Evolutionary conservation across 2,888 invertebrate genomes (phyloP).

Genomic region (Digitonthophagus gazella): DNA sequence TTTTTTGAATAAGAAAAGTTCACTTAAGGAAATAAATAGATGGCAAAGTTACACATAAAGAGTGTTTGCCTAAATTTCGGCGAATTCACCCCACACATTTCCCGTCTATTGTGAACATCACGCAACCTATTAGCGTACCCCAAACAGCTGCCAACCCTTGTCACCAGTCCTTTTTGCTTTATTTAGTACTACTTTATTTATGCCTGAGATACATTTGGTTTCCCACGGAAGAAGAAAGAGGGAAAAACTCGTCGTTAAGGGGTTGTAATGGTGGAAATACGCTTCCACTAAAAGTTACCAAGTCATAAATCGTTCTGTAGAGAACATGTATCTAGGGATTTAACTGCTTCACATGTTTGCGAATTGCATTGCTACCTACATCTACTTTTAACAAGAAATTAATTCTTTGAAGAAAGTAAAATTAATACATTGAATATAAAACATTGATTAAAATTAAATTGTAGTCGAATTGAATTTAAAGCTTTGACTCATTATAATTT

Average conservation of each 20-base stretch:
- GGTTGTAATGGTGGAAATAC: neutral
- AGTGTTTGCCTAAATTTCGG: neutral
- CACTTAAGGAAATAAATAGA: neutral
- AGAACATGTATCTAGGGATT: neutral
- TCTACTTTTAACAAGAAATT: too few relatives aligned
- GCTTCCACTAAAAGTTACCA: neutral
- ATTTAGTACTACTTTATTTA: neutral
- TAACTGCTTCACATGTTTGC: neutral
- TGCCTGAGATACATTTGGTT: neutral
- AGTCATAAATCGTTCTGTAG: neutral
- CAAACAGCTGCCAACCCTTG: neutral
- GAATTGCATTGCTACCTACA: too few relatives aligned
- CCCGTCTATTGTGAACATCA: neutral
- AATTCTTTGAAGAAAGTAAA: too few relatives aligned
- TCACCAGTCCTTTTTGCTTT: neutral
- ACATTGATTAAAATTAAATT: too few relatives aligned
- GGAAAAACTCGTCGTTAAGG: neutral
- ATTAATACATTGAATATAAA: too few relatives aligned
- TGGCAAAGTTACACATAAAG: neutral
- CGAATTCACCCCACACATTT: neutral
- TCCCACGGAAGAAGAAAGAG: neutral
- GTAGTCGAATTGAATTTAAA: too few relatives aligned
- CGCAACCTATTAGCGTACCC: neutral
- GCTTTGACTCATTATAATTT: too few relatives aligned
- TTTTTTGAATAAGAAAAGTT: neutral